phyloP scores from a whole-genome alignment of 2,797 vertebrate species.

The Enoplosus armatus region DNA sequence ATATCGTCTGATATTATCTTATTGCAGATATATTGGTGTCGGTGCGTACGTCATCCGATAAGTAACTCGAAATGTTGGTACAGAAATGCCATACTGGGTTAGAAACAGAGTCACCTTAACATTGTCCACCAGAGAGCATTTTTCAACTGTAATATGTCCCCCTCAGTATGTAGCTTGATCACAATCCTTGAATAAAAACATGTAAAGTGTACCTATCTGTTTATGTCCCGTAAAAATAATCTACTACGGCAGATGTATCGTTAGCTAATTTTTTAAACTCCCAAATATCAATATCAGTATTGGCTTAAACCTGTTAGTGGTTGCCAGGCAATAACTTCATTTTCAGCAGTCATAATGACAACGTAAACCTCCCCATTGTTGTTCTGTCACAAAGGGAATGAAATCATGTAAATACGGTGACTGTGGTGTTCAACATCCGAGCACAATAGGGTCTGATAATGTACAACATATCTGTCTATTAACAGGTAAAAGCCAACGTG shows the following conservation, averaged over 20 bases:
- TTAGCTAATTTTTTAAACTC: not conserved
- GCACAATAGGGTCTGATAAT: too few relatives aligned
- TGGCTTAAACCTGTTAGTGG: not conserved
- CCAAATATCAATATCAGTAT: not conserved
- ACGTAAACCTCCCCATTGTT: not conserved
- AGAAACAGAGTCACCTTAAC: not conserved
- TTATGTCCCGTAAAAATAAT: not conserved
- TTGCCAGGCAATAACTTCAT: too few relatives aligned
- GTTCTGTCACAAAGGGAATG: too few relatives aligned
- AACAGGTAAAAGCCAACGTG: too few relatives aligned
- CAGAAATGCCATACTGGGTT: too few relatives aligned
- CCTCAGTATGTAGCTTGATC: not conserved
- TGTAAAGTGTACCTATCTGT: not conserved
- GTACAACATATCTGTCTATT: too few relatives aligned
- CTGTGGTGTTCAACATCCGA: too few relatives aligned
- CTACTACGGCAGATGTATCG: too few relatives aligned
- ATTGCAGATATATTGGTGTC: not conserved
- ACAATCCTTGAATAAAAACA: not conserved
- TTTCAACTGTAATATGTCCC: not conserved
- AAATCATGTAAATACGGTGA: too few relatives aligned
- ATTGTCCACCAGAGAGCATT: not conserved
- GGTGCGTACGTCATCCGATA: too few relatives aligned
- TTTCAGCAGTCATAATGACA: not conserved
- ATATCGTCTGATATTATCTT: not conserved
- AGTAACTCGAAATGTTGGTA: too few relatives aligned